Conservation (phyloP, 2,113 vertebrate genomes). For the Menidia beryllina region DNA sequence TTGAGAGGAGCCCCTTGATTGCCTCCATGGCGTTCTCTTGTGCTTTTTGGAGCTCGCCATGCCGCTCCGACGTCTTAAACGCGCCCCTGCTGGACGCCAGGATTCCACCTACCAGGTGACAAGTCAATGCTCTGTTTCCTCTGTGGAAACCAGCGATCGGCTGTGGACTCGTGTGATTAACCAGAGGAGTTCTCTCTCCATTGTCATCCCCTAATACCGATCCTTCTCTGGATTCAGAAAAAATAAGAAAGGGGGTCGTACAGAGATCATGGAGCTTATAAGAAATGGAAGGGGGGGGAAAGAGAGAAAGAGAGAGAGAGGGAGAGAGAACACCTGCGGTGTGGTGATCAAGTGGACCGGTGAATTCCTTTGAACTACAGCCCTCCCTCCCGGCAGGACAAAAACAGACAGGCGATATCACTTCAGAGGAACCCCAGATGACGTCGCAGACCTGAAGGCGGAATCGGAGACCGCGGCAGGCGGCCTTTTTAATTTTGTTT, state of each 20-base stretch:
- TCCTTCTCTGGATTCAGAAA: no score
- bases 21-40: conserved; percentile 35
- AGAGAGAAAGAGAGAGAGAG: not conserved
- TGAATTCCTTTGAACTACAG: conserved; percentile 57
- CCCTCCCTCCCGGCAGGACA: conserved; percentile 67
- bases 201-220: no score
- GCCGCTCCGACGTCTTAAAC: conserved; percentile 35
- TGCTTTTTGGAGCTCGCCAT: conserved; percentile 50
- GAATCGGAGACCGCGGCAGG: conserved; percentile 24
- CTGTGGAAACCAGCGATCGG: conserved; percentile 56
- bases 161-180: conserved; percentile 52
- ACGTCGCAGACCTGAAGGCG: conserved; percentile 35
- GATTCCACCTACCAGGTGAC: no score
- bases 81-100: conserved; percentile 23
- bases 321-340: conserved; percentile 44
- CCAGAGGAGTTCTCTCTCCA: no score
- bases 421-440: conserved; percentile 54
- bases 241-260: no score
- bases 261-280: no score
- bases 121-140: conserved; percentile 13
- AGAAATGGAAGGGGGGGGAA: not conserved
- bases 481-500: no score
- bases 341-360: conserved; percentile 36
- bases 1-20: conserved; percentile 48
- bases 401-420: conserved; percentile 57